Conservation (phyloP, 2,113 vertebrate genomes). For the Xerus inauris region DNA sequence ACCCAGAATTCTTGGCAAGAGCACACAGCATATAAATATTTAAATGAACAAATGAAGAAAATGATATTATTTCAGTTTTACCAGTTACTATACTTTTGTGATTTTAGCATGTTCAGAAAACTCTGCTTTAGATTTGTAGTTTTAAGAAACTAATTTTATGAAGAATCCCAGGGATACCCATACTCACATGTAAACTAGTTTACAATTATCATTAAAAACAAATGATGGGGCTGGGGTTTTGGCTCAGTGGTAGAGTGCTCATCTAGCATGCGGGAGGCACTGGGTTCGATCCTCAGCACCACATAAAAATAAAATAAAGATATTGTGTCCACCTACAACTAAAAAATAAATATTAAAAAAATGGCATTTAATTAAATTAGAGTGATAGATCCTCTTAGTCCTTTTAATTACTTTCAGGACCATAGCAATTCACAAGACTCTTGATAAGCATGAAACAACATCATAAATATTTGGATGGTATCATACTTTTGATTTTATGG, state of each 20-base stretch:
- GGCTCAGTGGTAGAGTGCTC: too few species aligned
- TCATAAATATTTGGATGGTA: not conserved
- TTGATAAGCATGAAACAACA: not conserved
- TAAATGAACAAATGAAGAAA: not conserved
- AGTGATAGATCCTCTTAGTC: rapidly evolving
- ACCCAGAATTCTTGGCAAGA: not conserved
- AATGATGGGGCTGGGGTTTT: too few species aligned
- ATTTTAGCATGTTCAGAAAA: not conserved
- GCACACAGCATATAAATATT: not conserved
- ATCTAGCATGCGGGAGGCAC: too few species aligned
- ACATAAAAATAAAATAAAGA: too few species aligned
- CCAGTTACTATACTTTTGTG: not conserved
- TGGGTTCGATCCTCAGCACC: too few species aligned
- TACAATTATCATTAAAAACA: not conserved
- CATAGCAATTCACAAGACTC: not conserved
- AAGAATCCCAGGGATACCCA: not conserved
- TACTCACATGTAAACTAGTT: not conserved
- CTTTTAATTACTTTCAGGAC: not conserved
- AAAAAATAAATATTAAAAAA: too few species aligned
- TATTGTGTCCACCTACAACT: too few species aligned
- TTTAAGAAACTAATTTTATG: conserved; percentile 18
- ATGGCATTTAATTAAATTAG: not conserved
- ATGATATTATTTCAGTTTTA: not conserved
- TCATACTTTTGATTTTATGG: not conserved
- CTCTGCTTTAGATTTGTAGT: not conserved